phyloP scores from a whole-genome alignment of 2,797 vertebrate genomes.

The Cynopterus sphinx region DNA sequence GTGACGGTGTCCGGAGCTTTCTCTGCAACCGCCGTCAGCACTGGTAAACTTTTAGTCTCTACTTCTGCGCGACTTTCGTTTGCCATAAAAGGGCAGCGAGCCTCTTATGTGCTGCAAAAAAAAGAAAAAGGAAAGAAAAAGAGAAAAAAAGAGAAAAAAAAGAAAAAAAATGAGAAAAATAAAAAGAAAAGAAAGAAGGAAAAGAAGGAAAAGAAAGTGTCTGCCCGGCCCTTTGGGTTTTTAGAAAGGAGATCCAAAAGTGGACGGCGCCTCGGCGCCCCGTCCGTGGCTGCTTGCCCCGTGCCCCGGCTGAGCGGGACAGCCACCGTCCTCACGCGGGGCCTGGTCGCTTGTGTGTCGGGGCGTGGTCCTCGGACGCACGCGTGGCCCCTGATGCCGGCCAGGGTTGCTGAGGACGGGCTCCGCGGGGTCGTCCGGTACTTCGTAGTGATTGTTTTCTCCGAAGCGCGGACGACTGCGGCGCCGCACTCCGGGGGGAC shows the following conservation, averaged over 20 bases:
- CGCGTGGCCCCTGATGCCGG: not conserved
- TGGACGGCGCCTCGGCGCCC: accelerated
- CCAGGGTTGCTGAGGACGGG: not conserved
- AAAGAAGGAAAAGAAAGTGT: no score
- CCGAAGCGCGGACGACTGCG: not conserved
- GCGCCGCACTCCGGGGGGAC: not conserved
- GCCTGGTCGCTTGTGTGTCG: not conserved
- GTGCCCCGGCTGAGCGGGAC: not conserved
- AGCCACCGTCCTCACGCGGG: accelerated
- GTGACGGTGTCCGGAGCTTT: accelerated
- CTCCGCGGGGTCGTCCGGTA: not conserved
- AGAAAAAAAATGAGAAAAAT: no score
- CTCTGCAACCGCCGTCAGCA: not conserved
- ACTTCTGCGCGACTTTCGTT: not conserved
- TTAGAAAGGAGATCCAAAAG: not conserved
- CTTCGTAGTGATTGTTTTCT: constrained; percentile 50
- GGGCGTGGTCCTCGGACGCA: not conserved
- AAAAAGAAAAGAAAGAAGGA: no score
- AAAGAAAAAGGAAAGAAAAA: not conserved
- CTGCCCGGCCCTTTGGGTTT: not conserved
- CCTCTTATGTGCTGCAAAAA: not conserved
- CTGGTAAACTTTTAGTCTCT: not conserved
- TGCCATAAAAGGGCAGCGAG: not conserved
- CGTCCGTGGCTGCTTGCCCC: not conserved
- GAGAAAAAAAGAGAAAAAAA: no score